Conservation (phyloP, 2,888 invertebrate species). For the Desoria tigrina region DNA sequence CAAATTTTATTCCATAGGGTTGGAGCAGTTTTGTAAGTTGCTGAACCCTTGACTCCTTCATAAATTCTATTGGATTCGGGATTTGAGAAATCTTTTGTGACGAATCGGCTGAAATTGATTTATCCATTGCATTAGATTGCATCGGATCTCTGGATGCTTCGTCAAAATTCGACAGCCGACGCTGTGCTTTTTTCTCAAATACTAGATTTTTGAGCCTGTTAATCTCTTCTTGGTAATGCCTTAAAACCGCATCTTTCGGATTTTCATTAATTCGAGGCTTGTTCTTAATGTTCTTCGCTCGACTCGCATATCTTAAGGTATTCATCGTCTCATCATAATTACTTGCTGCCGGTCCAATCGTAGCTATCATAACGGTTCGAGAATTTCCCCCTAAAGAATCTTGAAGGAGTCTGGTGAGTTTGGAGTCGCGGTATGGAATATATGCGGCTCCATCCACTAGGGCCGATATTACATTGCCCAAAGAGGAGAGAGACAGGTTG, state of each 20-base stretch:
- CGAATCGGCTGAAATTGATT: too few species aligned
- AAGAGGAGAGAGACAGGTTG: slow-evolving; percentile 92
- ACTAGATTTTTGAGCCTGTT: slow-evolving; percentile 63
- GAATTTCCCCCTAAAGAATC: slow-evolving; percentile 98
- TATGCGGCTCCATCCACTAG: slow-evolving; percentile 87
- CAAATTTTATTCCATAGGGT: slow-evolving; percentile 43
- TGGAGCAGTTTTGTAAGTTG: slow-evolving; percentile 41
- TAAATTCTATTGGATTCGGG: background rate
- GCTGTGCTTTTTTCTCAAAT: background rate
- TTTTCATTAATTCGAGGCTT: slow-evolving; percentile 98
- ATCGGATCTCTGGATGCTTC: too few species aligned
- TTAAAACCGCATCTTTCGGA: slow-evolving; percentile 93
- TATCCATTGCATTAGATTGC: too few species aligned
- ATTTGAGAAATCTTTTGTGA: background rate
- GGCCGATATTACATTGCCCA: slow-evolving; percentile 97
- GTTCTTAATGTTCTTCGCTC: slow-evolving; percentile 98
- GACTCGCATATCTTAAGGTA: slow-evolving; percentile 89
- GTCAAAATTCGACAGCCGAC: too few species aligned
- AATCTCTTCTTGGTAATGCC: slow-evolving; percentile 95
- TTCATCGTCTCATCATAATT: slow-evolving; percentile 97
- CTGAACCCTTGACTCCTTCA: slow-evolving; percentile 22
- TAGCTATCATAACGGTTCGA: slow-evolving; percentile 91
- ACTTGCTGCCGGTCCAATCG: slow-evolving; percentile 94
- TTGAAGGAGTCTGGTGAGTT: slow-evolving; percentile 90
- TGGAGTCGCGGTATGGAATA: slow-evolving; percentile 96